These are phyloP conservation scores for Xestia c-nigrum DNA, from an alignment of 2,888 invertebrate genomes.

Conservation along the genomic window DNA sequence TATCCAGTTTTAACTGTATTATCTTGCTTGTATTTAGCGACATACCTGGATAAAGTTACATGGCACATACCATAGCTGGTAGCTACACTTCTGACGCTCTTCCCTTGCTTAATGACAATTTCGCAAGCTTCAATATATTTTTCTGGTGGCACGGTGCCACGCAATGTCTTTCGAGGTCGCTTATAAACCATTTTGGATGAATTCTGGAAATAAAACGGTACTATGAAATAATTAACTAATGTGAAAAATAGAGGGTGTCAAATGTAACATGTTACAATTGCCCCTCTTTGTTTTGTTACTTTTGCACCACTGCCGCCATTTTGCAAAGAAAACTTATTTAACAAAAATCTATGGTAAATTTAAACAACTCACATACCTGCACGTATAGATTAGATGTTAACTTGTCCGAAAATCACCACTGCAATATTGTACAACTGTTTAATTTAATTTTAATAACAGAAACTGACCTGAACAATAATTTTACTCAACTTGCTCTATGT, in stretches of 20 bases:
- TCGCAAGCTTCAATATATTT: constrained; percentile 13
- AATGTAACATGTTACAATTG: constrained; percentile 1
- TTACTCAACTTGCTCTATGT: not conserved
- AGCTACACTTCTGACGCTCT: constrained; percentile 15
- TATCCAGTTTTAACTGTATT: constrained; percentile 18
- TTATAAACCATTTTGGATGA: constrained; percentile 14
- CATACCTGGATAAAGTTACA: constrained; percentile 1
- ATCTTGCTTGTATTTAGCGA: constrained; percentile 12
- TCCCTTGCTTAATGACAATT: constrained; percentile 11
- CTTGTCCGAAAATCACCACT: not conserved
- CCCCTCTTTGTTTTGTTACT: not conserved
- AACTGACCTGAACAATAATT: not conserved
- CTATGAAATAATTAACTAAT: constrained; percentile 1
- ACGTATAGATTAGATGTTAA: not conserved
- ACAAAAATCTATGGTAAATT: not conserved
- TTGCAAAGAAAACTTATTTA: not conserved
- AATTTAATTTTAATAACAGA: not conserved
- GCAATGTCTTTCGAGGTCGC: constrained; percentile 11
- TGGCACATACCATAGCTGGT: constrained; percentile 6
- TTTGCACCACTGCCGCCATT: not conserved
- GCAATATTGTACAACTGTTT: not conserved
- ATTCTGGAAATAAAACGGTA: constrained; percentile 3
- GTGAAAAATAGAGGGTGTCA: not conserved
- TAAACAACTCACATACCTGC: not conserved
- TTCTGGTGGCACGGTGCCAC: constrained; percentile 4